Evolutionary conservation across 2,888 invertebrate genomes (phyloP), one percentile per base, ranked within the genome.

Genomic region (Drosophila putrida): DNA sequence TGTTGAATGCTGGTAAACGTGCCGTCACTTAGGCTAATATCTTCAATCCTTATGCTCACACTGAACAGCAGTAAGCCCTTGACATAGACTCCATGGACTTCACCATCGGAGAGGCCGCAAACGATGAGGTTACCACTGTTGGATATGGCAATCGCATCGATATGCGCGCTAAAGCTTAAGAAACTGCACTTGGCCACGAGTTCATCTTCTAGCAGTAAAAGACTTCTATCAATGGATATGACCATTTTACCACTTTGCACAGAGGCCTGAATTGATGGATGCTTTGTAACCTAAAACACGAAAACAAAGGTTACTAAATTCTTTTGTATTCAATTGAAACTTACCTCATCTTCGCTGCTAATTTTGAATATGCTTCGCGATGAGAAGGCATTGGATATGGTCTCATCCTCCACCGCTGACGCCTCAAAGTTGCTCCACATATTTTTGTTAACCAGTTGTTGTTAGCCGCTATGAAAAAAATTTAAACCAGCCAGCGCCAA

Each of bases 371-470:
- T 82, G 3, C 91, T 91, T 8, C 90, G 90, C 1, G 91, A 90
- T 35, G 90, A 91, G 55, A 92, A 92, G 2, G 87, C 85, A 85
- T 91, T 90, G 35, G 90, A 91, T 9, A 93, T 89, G 15, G 92
- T 92, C 75, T 92, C 91, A 68, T 92, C 93, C 43, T 93, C 92
- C 15, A 80, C 33, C 4, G 84, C 67, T 0, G 90, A 91, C 15
- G 90, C 85, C 41, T 91, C 90, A 54, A 92, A 91, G 74, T 90
- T 90, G 70, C 82, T 90, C 92, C 92, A 92, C 93, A 92, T 93
- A 33, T 46, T 68, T 15, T 4, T 4, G 8, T 20, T 13, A n/a
- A 13, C n/a, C 44, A 46, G 20, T 20, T 20, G 20, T 20, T 20
- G 10, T 58, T 31, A 11, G 9, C 28, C 44, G 47, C 38, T 50